A percentile compares a stretch with the other conserved stretches of the same genome.
Evolutionary conservation across 2,888 invertebrate species (phyloP).

Genomic region (Agrenia bidenticulata): DNA sequence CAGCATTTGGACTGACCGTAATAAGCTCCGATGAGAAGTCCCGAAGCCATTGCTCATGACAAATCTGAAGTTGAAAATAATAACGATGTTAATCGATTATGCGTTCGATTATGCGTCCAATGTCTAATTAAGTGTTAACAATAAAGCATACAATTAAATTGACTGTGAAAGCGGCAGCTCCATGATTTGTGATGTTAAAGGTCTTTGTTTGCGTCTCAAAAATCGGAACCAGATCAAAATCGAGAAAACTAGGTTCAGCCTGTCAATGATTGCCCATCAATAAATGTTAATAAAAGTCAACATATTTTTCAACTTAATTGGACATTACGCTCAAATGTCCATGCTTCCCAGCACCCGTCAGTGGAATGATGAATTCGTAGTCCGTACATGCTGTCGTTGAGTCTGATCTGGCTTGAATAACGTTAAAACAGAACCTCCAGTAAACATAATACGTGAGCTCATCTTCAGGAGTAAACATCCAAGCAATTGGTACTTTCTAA

Average conservation of each 20-base stretch:
- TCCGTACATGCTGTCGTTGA: conserved; percentile 25
- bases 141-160: conserved; percentile 30
- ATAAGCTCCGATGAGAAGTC: conserved; percentile 31
- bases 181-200: conserved; percentile 36
- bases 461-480: conserved; percentile 14
- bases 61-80: conserved; percentile 23
- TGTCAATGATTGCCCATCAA: conserved; percentile 1
- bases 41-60: conserved; percentile 46
- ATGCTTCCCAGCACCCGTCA: conserved; percentile 27
- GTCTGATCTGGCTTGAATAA: conserved; percentile 27
- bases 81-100: background rate
- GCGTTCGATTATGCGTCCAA: too few species aligned
- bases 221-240: conserved; percentile 46
- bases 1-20: conserved; percentile 26
- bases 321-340: conserved; percentile 20
- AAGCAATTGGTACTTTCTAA: conserved; percentile 24
- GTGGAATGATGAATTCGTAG: conserved; percentile 31
- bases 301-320: too few species aligned
- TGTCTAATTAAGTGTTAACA: background rate
- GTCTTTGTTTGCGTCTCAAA: conserved; percentile 35
- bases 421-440: conserved; percentile 41
- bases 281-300: background rate
- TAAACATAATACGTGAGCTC: conserved; percentile 28
- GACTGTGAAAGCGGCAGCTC: conserved; percentile 28
- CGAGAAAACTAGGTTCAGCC: conserved; percentile 31